Base-by-base conservation (phyloP, 2,888 invertebrate genomes). In the Dolichomitus sp. region DNA sequence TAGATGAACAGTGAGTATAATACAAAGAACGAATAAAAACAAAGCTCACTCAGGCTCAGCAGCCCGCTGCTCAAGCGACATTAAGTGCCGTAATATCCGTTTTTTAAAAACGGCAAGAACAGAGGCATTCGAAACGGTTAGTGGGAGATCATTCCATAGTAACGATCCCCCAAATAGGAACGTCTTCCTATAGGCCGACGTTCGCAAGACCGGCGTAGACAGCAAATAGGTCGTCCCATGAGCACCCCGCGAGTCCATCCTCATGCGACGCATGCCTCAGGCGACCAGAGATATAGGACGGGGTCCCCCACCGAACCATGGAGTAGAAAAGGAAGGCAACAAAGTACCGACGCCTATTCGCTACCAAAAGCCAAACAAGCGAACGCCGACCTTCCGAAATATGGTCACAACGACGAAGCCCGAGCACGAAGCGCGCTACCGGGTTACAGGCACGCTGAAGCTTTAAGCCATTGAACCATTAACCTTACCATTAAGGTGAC, bases 291-390 rank as follows among this genome's bases (percentile, higher is more conserved):
- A 19, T 40, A 19, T 61, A 40, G 1, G 40, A 40, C 4, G 19
- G 40, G 7, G 4, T 37, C 6, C 61, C 61, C 1, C 40, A 19
- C 0, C n/a, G 40, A 1, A 61, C 19, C 54, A 70, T 54, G 0
- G 30, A 9, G 27, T 61, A 73, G n/a, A 50, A 40, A 12, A 74
- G 4, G 12, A 17, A 50, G 1, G 37, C 63, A 17, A 63, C 19
- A 4, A 74, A 65, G 33, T n/a, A 74, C 17, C 19, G 37, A 12
- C 48, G 48, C 12, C 72, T 37, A 27, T n/a, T 59, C 3, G n/a
- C 27, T 7, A 72, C 11, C n/a, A 33, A 3, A 11, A 63, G 50
- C 74, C 74, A 74, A 11, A 48, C 63, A 1, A 63, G 63, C 11
- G 19, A 37, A 11, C 48, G 48, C 4, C 63, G 33, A 27, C 50